Conservation (phyloP, 2,797 vertebrate species). For the Sphenopsis melanotis region DNA sequence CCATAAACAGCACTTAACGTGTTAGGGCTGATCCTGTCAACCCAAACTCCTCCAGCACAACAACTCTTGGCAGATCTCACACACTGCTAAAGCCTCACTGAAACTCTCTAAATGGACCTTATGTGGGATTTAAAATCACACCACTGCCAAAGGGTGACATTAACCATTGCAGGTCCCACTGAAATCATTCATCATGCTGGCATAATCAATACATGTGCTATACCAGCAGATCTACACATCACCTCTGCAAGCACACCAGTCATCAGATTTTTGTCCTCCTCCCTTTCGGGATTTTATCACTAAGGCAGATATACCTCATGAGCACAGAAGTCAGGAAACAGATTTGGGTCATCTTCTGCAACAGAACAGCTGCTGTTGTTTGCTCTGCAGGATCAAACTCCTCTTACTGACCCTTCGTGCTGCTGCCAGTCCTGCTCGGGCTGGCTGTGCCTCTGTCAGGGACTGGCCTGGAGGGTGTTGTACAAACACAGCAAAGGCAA, state of each 20-base stretch:
- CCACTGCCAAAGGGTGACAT: not conserved
- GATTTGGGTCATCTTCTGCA: not conserved
- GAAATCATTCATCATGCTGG: not conserved
- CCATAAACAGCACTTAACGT: slow-evolving; percentile 58
- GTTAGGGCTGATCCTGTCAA: slow-evolving; percentile 55
- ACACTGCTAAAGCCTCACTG: not conserved
- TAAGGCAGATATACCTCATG: not conserved
- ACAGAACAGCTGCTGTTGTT: not conserved
- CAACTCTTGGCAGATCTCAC: slow-evolving; percentile 36
- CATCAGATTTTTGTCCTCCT: not conserved
- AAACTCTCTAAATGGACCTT: not conserved
- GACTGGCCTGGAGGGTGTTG: not conserved
- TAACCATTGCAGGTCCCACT: not conserved
- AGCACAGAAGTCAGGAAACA: not conserved
- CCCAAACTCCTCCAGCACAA: not conserved
- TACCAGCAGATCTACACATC: not conserved
- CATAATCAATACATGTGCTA: not conserved
- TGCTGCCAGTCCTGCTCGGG: not conserved
- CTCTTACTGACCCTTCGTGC: not conserved
- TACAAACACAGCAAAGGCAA: not conserved
- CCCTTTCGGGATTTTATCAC: not conserved
- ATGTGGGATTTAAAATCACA: not conserved
- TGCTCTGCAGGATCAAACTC: not conserved
- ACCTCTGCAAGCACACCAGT: not conserved
- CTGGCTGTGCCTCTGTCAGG: not conserved